A percentile compares a stretch with the other conserved stretches of the same genome.
Evolutionary conservation across 2,888 invertebrate species (phyloP).

Genomic region (Parelbella ahira): DNA sequence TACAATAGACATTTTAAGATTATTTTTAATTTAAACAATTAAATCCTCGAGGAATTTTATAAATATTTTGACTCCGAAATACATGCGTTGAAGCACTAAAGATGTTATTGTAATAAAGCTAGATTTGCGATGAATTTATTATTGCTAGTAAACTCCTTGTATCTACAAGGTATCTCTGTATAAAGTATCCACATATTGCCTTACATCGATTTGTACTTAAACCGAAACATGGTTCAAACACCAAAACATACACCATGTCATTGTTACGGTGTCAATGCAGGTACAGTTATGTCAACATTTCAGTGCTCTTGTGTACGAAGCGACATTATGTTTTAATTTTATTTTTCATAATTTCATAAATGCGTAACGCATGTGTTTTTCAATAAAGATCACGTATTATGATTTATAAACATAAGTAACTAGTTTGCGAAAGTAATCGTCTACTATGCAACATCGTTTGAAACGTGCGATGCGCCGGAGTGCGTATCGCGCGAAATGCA

Average conservation of each 20-base stretch:
- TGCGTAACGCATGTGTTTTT: slow-evolving; percentile 70
- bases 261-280: slow-evolving; percentile 4
- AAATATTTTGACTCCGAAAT: no score
- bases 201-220: not conserved
- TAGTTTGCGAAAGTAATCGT: slow-evolving; percentile 68
- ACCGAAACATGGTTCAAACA: not conserved
- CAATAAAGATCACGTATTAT: slow-evolving; percentile 68
- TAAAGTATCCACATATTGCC: no score
- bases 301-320: slow-evolving; percentile 5
- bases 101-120: no score
- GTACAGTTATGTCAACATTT: slow-evolving; percentile 17
- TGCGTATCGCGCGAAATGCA: slow-evolving; percentile 68
- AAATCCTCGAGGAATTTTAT: no score
- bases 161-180: no score
- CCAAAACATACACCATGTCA: not conserved
- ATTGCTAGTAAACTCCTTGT: no score
- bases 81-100: no score
- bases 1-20: no score
- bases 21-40: no score
- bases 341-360: slow-evolving; percentile 52
- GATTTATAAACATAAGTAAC: slow-evolving; percentile 55
- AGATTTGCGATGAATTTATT: no score
- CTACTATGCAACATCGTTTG: slow-evolving; percentile 53
- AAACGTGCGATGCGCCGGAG: slow-evolving; percentile 52
- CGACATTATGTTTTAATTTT: slow-evolving; percentile 13